Evolutionary conservation across 2,888 invertebrate genomes (phyloP).

Genomic region (Lampropteryx suffumata): DNA sequence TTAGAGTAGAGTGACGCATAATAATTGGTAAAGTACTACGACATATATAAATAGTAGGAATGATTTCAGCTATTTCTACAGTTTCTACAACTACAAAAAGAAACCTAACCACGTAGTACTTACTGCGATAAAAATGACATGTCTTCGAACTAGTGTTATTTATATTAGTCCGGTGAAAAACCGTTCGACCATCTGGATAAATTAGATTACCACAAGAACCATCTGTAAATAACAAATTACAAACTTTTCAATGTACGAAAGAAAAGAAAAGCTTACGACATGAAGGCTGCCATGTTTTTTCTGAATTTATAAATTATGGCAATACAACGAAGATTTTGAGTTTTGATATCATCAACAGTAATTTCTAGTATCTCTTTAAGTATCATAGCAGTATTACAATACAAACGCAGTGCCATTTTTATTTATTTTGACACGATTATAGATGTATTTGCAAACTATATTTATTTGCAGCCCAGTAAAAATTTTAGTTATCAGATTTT

Average conservation of each 20-base stretch:
- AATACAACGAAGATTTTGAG: too few species aligned
- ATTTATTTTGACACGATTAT: too few species aligned
- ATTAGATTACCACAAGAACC: conserved; percentile 59
- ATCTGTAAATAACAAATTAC: conserved; percentile 56
- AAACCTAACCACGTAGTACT: conserved; percentile 77
- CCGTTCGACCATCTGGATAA: conserved; percentile 51
- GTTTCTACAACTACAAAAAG: conserved; percentile 48
- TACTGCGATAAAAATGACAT: conserved; percentile 67
- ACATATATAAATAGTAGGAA: conserved; percentile 10
- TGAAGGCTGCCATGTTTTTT: conserved; percentile 80
- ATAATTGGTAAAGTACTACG: background rate
- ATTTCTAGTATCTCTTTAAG: too few species aligned
- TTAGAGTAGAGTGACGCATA: conserved; percentile 1
- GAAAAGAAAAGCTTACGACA: conserved; percentile 81
- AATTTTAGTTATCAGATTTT: too few species aligned
- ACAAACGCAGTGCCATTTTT: too few species aligned
- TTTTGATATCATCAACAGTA: too few species aligned
- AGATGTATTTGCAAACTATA: too few species aligned
- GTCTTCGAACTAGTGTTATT: conserved; percentile 53
- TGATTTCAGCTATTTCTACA: conserved; percentile 41
- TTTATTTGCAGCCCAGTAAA: too few species aligned
- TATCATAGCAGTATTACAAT: too few species aligned
- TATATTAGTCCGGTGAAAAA: conserved; percentile 47
- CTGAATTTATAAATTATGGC: conserved; percentile 65
- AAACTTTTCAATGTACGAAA: conserved; percentile 68